Evolutionary conservation across 2,113 vertebrate species (phyloP).

Genomic region (Pterophyllum scalare): DNA sequence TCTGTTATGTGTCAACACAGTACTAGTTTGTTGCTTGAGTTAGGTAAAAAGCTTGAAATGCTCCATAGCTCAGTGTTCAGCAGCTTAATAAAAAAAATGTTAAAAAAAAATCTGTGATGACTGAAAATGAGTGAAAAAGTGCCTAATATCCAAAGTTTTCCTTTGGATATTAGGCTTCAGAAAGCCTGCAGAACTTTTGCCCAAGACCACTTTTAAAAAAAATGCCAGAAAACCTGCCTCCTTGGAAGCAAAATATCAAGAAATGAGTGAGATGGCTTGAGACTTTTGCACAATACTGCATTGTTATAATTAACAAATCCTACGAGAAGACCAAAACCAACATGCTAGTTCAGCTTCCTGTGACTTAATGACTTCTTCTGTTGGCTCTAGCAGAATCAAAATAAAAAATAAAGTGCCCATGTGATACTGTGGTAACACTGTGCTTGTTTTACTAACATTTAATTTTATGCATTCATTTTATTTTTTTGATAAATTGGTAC

Average conservation of each 20-base stretch:
- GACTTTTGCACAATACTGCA: background rate
- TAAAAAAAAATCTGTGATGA: background rate
- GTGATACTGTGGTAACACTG: background rate
- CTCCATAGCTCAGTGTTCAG: background rate
- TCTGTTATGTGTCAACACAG: background rate
- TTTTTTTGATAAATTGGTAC: background rate
- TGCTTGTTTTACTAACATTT: background rate
- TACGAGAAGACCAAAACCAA: background rate
- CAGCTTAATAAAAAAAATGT: background rate
- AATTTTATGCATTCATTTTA: background rate
- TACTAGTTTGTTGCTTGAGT: background rate
- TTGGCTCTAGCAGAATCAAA: background rate
- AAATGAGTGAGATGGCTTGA: background rate
- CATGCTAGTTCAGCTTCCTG: background rate
- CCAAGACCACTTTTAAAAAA: background rate
- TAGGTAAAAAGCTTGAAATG: background rate
- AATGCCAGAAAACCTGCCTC: background rate
- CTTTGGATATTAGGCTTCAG: background rate
- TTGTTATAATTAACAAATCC: background rate
- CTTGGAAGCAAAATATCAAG: background rate
- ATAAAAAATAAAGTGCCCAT: background rate
- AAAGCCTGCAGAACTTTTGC: too few species aligned
- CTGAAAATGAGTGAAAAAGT: too few species aligned
- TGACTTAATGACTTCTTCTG: background rate
- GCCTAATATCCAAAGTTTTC: too few species aligned